Evolutionary conservation across 2,113 vertebrate species (phyloP).

Genomic region (Colossoma macropomum): DNA sequence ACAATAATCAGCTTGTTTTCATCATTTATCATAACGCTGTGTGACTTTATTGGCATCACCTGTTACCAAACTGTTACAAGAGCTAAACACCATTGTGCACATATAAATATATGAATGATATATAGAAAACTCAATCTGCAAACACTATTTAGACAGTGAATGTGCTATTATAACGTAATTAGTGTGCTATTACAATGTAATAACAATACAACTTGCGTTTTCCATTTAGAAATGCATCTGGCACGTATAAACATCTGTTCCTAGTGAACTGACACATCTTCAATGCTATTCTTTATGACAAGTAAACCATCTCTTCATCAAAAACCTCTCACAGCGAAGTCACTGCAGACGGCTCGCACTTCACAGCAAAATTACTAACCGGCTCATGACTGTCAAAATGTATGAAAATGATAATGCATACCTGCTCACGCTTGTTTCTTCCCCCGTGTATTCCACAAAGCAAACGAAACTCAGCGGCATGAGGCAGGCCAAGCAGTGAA

Average conservation of each 20-base stretch:
- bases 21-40: too few species aligned
- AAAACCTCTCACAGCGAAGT: slow-evolving; percentile 66
- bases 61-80: too few species aligned
- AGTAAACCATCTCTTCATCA: slow-evolving; percentile 63
- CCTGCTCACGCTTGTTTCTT: slow-evolving; percentile 42
- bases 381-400: slow-evolving; percentile 69
- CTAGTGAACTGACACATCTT: neutral
- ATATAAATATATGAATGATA: too few species aligned
- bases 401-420: slow-evolving; percentile 66
- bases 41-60: too few species aligned
- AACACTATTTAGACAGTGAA: neutral
- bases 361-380: slow-evolving; percentile 68
- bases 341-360: slow-evolving; percentile 47
- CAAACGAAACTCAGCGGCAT: slow-evolving; percentile 44
- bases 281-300: slow-evolving; percentile 31
- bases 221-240: neutral
- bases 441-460: slow-evolving; percentile 38
- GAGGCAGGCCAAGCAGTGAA: slow-evolving; percentile 46
- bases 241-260: neutral
- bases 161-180: neutral
- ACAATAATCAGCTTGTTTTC: too few species aligned
- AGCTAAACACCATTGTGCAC: too few species aligned
- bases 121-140: too few species aligned
- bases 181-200: neutral
- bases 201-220: neutral